Conservation (phyloP, 2,888 invertebrate genomes). For the Ochlodes sylvanus region DNA sequence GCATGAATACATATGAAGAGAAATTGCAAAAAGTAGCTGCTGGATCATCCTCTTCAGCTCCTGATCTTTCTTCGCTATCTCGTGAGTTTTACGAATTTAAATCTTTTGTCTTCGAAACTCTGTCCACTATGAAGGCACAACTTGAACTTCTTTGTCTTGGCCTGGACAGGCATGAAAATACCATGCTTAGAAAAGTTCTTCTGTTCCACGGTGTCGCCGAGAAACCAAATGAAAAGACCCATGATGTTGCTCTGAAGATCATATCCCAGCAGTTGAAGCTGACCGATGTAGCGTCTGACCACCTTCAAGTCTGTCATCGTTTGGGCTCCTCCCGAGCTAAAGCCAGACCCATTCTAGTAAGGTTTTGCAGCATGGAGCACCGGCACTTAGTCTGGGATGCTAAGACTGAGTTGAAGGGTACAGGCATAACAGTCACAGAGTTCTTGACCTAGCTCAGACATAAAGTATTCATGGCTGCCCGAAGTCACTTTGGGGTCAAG, state of each 20-base stretch:
- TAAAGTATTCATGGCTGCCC: background rate
- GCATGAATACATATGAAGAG: too few species aligned
- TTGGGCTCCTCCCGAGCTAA: background rate
- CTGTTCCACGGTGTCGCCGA: conserved; percentile 9
- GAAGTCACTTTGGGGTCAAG: background rate
- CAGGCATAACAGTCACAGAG: conserved; percentile 4
- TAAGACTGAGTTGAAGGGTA: background rate
- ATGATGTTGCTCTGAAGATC: background rate
- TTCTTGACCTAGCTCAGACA: conserved; percentile 1
- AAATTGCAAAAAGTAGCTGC: too few species aligned
- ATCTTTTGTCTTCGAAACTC: background rate
- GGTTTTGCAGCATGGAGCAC: background rate
- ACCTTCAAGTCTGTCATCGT: conserved; percentile 6
- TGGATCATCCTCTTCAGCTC: too few species aligned
- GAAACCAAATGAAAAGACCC: background rate
- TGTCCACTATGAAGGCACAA: background rate
- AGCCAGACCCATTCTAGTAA: conserved; percentile 6
- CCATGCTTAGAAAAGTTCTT: conserved; percentile 1
- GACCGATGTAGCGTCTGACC: background rate
- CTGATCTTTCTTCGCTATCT: too few species aligned
- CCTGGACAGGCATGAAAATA: conserved; percentile 1
- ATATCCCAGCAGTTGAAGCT: conserved; percentile 5
- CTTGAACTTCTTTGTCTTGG: background rate
- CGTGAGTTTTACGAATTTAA: conserved; percentile 13
- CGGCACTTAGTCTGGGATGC: background rate